Evolutionary conservation across 2,113 vertebrate genomes (phyloP).

Genomic region (Mus musculus): DNA sequence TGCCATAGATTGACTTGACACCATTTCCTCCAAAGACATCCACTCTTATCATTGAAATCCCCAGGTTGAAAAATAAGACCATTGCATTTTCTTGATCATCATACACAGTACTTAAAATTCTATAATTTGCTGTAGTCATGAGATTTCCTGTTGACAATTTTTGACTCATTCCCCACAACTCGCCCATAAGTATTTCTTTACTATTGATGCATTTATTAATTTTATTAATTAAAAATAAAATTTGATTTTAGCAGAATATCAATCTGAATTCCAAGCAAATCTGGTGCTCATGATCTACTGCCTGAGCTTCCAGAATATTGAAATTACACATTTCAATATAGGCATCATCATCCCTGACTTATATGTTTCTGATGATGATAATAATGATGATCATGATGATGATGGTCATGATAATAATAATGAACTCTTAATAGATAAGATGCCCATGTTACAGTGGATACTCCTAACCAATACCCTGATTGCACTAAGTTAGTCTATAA

Average conservation of each 20-base stretch:
- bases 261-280: background rate
- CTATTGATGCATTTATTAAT: background rate
- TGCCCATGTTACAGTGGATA: background rate
- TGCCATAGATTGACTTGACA: accelerated
- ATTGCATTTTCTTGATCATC: background rate
- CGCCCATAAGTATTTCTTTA: background rate
- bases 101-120: no score
- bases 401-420: background rate
- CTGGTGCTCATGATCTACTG: no score
- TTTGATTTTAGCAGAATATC: background rate
- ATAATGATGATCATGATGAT: background rate
- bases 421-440: background rate
- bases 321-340: background rate
- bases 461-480: background rate
- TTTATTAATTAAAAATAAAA: no score
- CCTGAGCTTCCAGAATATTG: background rate
- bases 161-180: background rate
- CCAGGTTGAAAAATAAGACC: background rate
- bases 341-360: background rate
- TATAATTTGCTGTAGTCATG: background rate
- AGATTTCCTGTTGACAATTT: background rate
- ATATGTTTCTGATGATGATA: background rate
- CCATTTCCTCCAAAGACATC: background rate
- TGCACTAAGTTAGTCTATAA: background rate
- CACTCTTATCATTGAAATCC: background rate